Evolutionary conservation across 2,113 vertebrate species (phyloP).

Genomic region (Rhinichthys klamathensis): DNA sequence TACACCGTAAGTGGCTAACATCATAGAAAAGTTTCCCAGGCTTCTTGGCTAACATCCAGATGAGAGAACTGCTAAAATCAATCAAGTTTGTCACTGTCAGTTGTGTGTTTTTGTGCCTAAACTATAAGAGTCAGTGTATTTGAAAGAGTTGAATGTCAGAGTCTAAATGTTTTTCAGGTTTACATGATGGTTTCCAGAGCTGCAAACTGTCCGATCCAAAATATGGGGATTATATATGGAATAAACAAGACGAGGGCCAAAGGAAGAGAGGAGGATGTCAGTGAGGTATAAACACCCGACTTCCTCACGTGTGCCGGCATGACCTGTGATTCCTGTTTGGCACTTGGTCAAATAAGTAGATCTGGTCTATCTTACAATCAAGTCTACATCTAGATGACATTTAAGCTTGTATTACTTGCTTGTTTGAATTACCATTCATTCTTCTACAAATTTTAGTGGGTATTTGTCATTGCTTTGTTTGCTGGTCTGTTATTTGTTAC

Average conservation of each 20-base stretch:
- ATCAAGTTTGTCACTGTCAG: conserved; percentile 39
- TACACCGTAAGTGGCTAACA: conserved; percentile 5
- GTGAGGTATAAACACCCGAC: conserved; percentile 57
- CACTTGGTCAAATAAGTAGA: conserved; percentile 47
- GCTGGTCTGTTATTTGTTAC: conserved; percentile 4
- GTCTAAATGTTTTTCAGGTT: conserved; percentile 27
- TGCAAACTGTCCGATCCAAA: conserved; percentile 21
- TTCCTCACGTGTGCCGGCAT: conserved; percentile 55
- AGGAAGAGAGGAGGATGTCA: conserved; percentile 45
- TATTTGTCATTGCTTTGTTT: not conserved
- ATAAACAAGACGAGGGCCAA: conserved; percentile 45
- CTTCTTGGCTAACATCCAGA: conserved; percentile 32
- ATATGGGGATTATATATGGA: conserved; percentile 37
- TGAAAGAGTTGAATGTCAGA: conserved; percentile 4
- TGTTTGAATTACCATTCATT: not conserved
- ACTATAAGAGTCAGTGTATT: not conserved
- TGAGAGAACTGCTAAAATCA: conserved; percentile 26
- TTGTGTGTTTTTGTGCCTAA: conserved; percentile 17
- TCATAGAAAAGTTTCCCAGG: conserved; percentile 22
- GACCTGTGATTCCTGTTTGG: conserved; percentile 56
- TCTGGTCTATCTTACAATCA: not conserved
- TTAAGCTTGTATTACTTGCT: not conserved
- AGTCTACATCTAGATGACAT: not conserved
- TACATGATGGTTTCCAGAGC: conserved; percentile 51
- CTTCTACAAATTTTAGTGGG: not conserved